Evolutionary conservation across 2,797 vertebrate species (phyloP).

Genomic region (Loris lydekkerianus): DNA sequence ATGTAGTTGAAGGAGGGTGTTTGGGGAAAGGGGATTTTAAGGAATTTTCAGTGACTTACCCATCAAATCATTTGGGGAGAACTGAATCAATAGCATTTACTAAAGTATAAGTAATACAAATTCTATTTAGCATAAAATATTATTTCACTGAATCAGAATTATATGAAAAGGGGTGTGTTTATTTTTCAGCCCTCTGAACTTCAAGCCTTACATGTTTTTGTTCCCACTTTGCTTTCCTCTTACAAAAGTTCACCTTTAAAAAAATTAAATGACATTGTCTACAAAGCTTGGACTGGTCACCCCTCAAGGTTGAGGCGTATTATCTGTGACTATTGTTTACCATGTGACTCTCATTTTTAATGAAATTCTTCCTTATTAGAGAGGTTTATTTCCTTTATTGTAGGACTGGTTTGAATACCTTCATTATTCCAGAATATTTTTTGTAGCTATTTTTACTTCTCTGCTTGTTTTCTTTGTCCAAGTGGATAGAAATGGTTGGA

Average conservation of each 20-base stretch:
- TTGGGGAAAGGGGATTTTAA: background rate
- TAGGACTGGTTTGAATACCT: background rate
- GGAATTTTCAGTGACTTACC: background rate
- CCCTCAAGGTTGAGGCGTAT: rapidly evolving
- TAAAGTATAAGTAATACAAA: slow-evolving; percentile 12
- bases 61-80: background rate
- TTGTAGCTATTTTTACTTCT: slow-evolving; percentile 7
- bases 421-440: background rate
- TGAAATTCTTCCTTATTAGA: background rate
- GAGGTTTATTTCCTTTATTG: background rate
- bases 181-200: background rate
- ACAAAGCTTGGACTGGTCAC: background rate
- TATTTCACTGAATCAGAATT: background rate
- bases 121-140: background rate
- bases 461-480: slow-evolving; percentile 52
- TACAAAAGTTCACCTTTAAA: background rate
- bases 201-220: background rate
- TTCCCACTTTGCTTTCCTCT: background rate
- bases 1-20: background rate
- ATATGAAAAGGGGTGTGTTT: background rate
- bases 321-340: background rate
- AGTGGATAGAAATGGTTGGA: background rate
- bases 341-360: background rate
- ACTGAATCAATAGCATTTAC: background rate
- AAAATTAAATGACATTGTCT: background rate